Evolutionary conservation across 1,140 invertebrate species (phyloP), one percentile per base, ranked within the genome.

Genomic region (Camponotus floridanus): DNA sequence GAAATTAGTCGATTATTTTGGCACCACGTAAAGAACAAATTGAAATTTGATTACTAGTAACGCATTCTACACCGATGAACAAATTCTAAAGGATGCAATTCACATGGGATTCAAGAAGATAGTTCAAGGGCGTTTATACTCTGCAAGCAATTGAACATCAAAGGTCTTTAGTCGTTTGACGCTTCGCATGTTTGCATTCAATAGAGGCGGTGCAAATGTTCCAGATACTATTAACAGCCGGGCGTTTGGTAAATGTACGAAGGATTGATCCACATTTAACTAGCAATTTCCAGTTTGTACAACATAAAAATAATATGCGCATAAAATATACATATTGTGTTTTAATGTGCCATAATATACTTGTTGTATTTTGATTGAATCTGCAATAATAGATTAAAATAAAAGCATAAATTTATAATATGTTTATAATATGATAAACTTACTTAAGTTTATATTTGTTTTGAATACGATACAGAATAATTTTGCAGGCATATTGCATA

Each of bases 81-180:
- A 31, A 76, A 48, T 76, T 57, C 79, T 83, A 74, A 92, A 90
- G 87, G 87, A 87, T 79, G 88, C 85, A 91, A 93, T 90, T 91
- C 91, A 85, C 85, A 73, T 83, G 67, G 18, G 45, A 87, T 61
- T 68, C 79, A 68, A 85, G 61, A 64, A 80, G 81, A 87, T 87
- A 80, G 84, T 85, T 76, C 87, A 86, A 78, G 81, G 85, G 86
- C 68, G 90, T 93, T 94, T 89, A 91, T 64, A 67, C 68, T 74
- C 76, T 80, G 88, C 86, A 90, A 83, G 87, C 89, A 92, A 91
- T 92, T 85, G 91, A 91, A 91, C 90, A 90, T 92, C 88, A 92
- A 90, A 92, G 91, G 91, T 93, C 91, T 93, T 92, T 92, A 92
- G 93, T 89, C 74, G 91, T 91, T 93, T 81, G 85, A 79, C 87